A percentile compares a stretch with the other conserved stretches of the same genome.
Evolutionary conservation across 2,113 vertebrate genomes (phyloP).

Genomic region (Leptobrachium leishanense): DNA sequence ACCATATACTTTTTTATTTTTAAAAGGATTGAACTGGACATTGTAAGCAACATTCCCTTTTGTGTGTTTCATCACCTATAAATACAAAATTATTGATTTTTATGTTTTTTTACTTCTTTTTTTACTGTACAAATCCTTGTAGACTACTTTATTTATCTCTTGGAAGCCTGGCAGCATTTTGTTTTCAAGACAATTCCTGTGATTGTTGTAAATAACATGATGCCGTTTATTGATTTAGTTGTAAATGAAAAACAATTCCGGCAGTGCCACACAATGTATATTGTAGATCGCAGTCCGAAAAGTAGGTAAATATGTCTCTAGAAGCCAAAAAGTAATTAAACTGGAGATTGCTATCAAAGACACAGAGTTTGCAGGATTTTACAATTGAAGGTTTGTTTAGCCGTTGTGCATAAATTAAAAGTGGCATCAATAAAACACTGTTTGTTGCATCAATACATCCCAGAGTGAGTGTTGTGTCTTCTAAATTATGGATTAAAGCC

Average conservation of each 20-base stretch:
- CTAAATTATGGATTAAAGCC: no score
- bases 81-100: conserved; percentile 41
- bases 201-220: conserved; percentile 45
- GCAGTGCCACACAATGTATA: conserved; percentile 11
- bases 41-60: background rate
- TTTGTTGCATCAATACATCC: no score
- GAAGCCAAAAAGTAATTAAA: conserved; percentile 28
- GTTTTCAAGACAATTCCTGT: conserved; percentile 18
- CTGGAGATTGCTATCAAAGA: conserved; percentile 9
- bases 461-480: no score
- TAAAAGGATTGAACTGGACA: background rate
- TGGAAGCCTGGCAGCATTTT: conserved; percentile 31
- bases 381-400: conserved; percentile 13
- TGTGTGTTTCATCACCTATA: conserved; percentile 26
- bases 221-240: conserved; percentile 39
- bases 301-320: conserved; percentile 20
- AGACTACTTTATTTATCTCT: conserved; percentile 31
- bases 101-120: background rate
- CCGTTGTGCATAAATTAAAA: conserved; percentile 28
- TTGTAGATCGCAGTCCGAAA: conserved; percentile 17
- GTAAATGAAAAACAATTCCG: conserved; percentile 38
- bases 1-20: no score
- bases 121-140: conserved; percentile 17
- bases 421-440: background rate
- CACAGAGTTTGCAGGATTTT: conserved; percentile 22